These are phyloP conservation scores for Xestia sexstrigata DNA, from an alignment of 2,888 invertebrate species.

Conservation along the genomic window DNA sequence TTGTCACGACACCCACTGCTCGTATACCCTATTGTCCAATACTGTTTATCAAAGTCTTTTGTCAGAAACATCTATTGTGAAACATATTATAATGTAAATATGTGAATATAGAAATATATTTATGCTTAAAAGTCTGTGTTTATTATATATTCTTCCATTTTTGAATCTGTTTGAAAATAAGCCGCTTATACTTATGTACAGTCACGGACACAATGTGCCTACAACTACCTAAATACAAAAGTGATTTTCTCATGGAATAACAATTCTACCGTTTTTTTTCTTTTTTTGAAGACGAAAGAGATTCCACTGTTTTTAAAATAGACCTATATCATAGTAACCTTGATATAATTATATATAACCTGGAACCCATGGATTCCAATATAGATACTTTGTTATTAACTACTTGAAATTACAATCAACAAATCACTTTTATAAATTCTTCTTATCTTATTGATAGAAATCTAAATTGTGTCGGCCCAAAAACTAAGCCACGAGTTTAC, in stretches of 20 bases:
- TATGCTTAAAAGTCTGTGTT: background rate
- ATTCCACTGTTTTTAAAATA: background rate
- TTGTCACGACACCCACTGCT: conserved; percentile 7
- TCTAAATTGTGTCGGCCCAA: background rate
- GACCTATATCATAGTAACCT: background rate
- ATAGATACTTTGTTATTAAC: background rate
- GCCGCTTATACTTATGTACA: conserved; percentile 9
- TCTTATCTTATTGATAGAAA: background rate
- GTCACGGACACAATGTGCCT: background rate
- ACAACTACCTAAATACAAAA: background rate
- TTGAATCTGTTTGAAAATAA: conserved; percentile 34
- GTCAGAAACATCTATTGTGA: conserved; percentile 1
- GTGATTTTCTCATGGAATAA: background rate
- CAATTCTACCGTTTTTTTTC: too few relatives aligned
- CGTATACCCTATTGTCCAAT: background rate
- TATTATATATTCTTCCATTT: conserved; percentile 3
- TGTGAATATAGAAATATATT: conserved; percentile 1
- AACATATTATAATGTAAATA: conserved; percentile 21
- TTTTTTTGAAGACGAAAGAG: too few relatives aligned
- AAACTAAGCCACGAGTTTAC: background rate
- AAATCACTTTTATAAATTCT: background rate
- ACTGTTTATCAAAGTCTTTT: conserved; percentile 14
- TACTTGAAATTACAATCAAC: background rate
- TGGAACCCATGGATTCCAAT: background rate
- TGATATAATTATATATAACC: background rate